A percentile compares a stretch with the other conserved stretches of the same genome.
Evolutionary conservation across 2,888 invertebrate genomes (phyloP).

Genomic region (Meganola albula): DNA sequence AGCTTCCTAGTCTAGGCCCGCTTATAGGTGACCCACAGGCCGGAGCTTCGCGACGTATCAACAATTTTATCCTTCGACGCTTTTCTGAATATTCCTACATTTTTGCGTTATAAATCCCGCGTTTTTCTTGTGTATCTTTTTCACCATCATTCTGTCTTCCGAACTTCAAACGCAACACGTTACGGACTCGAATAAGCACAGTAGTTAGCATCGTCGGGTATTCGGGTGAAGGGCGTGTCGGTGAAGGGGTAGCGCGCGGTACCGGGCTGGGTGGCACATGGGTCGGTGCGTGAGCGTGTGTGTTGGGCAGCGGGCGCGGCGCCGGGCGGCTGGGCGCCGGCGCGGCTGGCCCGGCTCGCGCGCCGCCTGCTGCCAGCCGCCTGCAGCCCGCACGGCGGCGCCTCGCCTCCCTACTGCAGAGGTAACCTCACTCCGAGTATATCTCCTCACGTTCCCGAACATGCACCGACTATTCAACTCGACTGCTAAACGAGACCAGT

Average conservation of each 20-base stretch:
- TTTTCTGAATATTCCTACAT: no score
- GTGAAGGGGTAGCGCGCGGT: slow-evolving; percentile 30
- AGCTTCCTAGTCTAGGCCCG: slow-evolving; percentile 41
- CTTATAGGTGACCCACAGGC: no score
- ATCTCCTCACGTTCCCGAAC: slow-evolving; percentile 15
- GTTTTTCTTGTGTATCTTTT: no score
- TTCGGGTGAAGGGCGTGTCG: no score
- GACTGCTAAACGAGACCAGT: no score
- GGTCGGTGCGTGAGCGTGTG: slow-evolving; percentile 55
- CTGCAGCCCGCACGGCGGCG: slow-evolving; percentile 83
- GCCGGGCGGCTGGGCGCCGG: slow-evolving; percentile 57
- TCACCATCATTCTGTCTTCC: no score
- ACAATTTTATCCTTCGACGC: no score
- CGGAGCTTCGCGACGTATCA: no score
- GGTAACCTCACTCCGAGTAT: slow-evolving; percentile 59
- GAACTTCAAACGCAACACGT: no score
- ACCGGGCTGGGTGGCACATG: slow-evolving; percentile 53
- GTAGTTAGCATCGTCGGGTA: no score
- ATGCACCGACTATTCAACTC: slow-evolving; percentile 2
- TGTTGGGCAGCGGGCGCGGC: slow-evolving; percentile 70
- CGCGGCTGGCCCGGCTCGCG: slow-evolving; percentile 71
- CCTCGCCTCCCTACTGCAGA: slow-evolving; percentile 83
- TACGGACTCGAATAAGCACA: no score
- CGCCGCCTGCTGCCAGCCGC: slow-evolving; percentile 82
- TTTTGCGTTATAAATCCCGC: no score